Percentiles rank a stretch among this genome's conserved stretches.
These are phyloP conservation scores for Drosophila albomicans DNA, from an alignment of 1,140 invertebrate species.

Conservation along the genomic window DNA sequence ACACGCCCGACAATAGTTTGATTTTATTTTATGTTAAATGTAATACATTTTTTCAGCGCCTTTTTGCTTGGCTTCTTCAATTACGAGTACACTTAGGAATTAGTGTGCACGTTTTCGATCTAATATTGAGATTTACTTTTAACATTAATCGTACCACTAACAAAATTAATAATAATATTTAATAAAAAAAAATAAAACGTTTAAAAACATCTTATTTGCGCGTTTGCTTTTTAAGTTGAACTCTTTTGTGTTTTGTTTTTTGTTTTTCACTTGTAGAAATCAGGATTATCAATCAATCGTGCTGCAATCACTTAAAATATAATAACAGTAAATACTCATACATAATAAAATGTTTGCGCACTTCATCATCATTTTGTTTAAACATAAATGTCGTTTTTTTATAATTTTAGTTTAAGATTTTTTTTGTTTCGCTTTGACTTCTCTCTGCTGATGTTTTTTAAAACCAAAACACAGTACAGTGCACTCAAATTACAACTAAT, in stretches of 20 bases:
- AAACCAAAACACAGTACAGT: constrained; percentile 83
- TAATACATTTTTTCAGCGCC: constrained; percentile 65
- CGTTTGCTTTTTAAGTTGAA: constrained; percentile 54
- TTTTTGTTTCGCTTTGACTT: constrained; percentile 46
- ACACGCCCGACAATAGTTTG: constrained; percentile 48
- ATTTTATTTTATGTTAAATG: constrained; percentile 65
- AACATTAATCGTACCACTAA: constrained; percentile 56
- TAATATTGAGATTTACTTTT: constrained; percentile 38
- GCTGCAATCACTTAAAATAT: constrained; percentile 76
- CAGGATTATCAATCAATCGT: constrained; percentile 52
- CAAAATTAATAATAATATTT: constrained; percentile 46
- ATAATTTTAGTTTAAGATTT: constrained; percentile 18
- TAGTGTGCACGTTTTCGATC: constrained; percentile 44
- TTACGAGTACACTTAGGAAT: constrained; percentile 45
- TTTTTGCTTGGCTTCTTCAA: constrained; percentile 41
- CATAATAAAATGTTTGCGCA: constrained; percentile 79
- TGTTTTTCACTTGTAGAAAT: constrained; percentile 57
- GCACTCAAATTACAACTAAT: constrained; percentile 71
- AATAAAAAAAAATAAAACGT: constrained; percentile 46
- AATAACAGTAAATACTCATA: constrained; percentile 80
- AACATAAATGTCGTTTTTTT: constrained; percentile 40
- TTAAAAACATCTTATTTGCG: constrained; percentile 68
- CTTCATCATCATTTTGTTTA: constrained; percentile 47
- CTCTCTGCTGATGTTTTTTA: constrained; percentile 70
- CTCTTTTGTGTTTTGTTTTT: constrained; percentile 41